Conservation (phyloP, 2,888 invertebrate species). For the Drosophila dives region DNA sequence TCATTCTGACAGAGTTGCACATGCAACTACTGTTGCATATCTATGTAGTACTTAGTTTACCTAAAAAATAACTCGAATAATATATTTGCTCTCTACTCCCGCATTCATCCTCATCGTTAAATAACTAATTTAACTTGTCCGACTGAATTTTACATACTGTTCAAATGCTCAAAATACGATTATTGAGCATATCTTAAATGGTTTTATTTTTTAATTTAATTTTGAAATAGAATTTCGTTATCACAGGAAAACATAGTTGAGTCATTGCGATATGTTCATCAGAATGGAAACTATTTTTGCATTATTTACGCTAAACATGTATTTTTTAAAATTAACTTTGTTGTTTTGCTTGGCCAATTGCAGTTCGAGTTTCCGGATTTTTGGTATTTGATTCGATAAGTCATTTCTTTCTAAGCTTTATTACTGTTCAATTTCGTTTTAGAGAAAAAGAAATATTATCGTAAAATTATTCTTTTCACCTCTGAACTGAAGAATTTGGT, state of each 20-base stretch:
- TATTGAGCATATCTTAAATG: background rate
- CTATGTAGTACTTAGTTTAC: background rate
- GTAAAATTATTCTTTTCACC: background rate
- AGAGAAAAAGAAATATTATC: background rate
- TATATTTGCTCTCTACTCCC: background rate
- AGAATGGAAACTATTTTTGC: background rate
- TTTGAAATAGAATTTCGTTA: background rate
- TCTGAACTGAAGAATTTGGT: background rate
- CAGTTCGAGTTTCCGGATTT: background rate
- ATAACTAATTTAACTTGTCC: background rate
- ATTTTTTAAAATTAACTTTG: background rate
- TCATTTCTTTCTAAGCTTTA: background rate
- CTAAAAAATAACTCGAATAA: background rate
- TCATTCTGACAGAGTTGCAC: background rate
- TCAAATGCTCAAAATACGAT: background rate
- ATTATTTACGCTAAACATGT: background rate
- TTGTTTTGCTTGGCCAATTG: background rate
- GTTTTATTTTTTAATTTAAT: background rate
- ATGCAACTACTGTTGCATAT: background rate
- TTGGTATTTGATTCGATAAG: background rate
- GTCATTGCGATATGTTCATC: background rate
- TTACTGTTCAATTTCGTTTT: too few species aligned
- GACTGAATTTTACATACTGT: background rate
- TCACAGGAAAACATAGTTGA: background rate
- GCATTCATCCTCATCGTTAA: background rate